phyloP scores from a whole-genome alignment of 2,797 vertebrate species.

The Pseudochirops cupreus region DNA sequence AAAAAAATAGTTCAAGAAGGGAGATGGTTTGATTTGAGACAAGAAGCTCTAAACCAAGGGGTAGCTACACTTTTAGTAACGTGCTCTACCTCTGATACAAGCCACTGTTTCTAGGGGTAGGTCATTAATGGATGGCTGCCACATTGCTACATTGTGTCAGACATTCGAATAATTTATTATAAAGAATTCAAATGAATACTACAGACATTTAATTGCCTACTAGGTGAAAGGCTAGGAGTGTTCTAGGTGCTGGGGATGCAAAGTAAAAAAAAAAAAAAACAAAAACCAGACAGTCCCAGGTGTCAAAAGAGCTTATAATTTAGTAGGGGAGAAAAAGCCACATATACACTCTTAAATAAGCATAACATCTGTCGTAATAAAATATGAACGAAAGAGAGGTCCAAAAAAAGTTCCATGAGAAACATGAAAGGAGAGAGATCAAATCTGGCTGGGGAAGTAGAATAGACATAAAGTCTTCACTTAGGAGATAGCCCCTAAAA shows the following conservation, averaged over 20 bases:
- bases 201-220: not conserved
- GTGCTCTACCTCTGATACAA: not conserved
- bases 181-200: not conserved
- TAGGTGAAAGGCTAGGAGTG: not conserved
- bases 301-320: not conserved
- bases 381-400: not conserved
- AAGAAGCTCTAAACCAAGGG: not conserved
- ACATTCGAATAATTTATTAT: not conserved
- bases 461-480: not conserved
- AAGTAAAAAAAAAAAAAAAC: not conserved
- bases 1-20: accelerated
- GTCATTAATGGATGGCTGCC: not conserved
- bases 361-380: not conserved
- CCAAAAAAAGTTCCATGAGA: not conserved
- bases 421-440: not conserved
- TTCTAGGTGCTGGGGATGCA: not conserved
- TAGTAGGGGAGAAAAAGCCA: not conserved
- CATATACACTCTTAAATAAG: not conserved
- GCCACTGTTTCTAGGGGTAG: not conserved
- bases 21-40: not conserved
- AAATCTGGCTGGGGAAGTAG: not conserved
- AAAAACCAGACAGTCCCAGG: not conserved
- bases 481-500: not conserved
- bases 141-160: not conserved
- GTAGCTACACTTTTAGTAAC: not conserved